A percentile compares a stretch with the other conserved stretches of the same genome.
phyloP scores from a whole-genome alignment of 2,888 invertebrate genomes.

The Drosophila atripex region DNA sequence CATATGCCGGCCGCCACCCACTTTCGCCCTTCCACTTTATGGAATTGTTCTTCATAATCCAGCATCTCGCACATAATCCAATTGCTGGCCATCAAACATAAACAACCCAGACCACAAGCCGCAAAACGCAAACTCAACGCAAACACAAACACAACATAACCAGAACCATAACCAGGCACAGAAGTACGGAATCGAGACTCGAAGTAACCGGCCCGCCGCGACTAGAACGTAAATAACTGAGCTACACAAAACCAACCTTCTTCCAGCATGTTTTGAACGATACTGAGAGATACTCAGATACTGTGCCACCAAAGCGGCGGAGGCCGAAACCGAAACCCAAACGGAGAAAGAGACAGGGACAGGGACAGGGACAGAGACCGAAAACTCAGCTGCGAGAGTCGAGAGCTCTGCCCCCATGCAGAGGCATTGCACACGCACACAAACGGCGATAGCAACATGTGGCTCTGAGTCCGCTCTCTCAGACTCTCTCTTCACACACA shows the following conservation, averaged over 20 bases:
- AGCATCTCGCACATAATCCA: slow-evolving; percentile 58
- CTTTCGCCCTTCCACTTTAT: neutral
- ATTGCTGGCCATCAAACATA: slow-evolving; percentile 65
- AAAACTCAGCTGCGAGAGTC: slow-evolving; percentile 41
- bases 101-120: slow-evolving; percentile 21
- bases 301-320: slow-evolving; percentile 38
- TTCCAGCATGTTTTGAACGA: slow-evolving; percentile 80
- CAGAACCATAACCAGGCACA: neutral
- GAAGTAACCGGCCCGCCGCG: slow-evolving; percentile 37
- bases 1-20: neutral
- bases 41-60: slow-evolving; percentile 44
- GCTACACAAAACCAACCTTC: slow-evolving; percentile 78
- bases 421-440: slow-evolving; percentile 39
- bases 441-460: slow-evolving; percentile 78
- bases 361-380: slow-evolving; percentile 24
- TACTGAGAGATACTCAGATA: slow-evolving; percentile 53
- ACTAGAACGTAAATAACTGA: slow-evolving; percentile 16
- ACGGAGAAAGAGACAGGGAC: slow-evolving; percentile 24
- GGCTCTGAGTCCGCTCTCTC: slow-evolving; percentile 58
- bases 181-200: neutral
- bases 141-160: slow-evolving; percentile 28
- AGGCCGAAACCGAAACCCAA: slow-evolving; percentile 8
- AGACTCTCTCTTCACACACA: neutral
- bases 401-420: slow-evolving; percentile 63
- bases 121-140: slow-evolving; percentile 24